Conservation (phyloP, 2,113 vertebrate genomes). For the Syngnathus scovelli region DNA sequence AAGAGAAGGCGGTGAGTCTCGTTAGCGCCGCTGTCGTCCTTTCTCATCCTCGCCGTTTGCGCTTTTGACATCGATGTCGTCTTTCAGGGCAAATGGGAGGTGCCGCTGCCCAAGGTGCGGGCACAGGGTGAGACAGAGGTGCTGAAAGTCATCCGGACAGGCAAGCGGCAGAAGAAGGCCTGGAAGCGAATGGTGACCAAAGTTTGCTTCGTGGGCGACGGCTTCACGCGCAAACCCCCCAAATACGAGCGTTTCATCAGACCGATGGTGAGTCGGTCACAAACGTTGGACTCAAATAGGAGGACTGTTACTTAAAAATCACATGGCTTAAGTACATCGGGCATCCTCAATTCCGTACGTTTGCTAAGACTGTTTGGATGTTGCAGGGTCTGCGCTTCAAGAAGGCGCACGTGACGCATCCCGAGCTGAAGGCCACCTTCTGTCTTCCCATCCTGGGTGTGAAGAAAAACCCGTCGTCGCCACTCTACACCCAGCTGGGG, state of each 20-base stretch:
- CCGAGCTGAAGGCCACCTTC: conserved; percentile 97
- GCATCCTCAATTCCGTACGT: too few species aligned
- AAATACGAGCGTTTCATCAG: conserved; percentile 98
- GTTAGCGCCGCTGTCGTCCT: neutral
- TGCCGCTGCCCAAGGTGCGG: conserved; percentile 92
- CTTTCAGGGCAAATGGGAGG: conserved; percentile 92
- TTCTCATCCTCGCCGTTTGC: too few species aligned
- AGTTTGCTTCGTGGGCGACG: conserved; percentile 96
- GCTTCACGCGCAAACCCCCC: conserved; percentile 95
- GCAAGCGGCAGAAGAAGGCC: conserved; percentile 96
- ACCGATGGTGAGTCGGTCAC: conserved; percentile 80
- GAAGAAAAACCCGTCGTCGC: conserved; percentile 97
- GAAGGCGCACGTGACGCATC: conserved; percentile 95
- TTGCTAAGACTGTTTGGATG: too few species aligned
- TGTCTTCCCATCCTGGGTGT: conserved; percentile 94
- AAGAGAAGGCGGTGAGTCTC: conserved; percentile 94
- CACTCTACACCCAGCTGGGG: conserved; percentile 89
- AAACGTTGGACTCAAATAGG: too few species aligned
- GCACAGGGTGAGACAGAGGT: conserved; percentile 97
- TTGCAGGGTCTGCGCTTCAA: conserved; percentile 91
- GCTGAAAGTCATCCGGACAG: conserved; percentile 89
- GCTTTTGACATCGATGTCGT: neutral
- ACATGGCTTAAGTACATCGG: too few species aligned
- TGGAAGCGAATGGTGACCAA: conserved; percentile 99
- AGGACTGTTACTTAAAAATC: too few species aligned